Evolutionary conservation across 2,113 vertebrate genomes (phyloP).

Genomic region (Rutilus rutilus): DNA sequence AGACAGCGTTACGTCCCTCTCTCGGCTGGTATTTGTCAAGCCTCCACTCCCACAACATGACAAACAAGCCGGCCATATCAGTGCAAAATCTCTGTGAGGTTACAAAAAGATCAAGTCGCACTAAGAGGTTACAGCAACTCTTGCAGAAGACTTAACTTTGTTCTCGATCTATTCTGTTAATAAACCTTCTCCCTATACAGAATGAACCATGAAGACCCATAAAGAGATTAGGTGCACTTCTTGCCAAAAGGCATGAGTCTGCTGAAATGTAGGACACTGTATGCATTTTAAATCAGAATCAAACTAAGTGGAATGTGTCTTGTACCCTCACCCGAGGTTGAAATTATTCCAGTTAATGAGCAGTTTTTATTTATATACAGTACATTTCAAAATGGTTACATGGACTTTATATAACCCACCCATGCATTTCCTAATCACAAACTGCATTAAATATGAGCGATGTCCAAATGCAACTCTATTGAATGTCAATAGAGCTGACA

Average conservation of each 20-base stretch:
- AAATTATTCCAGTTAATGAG: not conserved
- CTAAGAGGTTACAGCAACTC: not conserved
- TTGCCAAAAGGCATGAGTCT: slow-evolving; percentile 27
- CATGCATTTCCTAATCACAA: not conserved
- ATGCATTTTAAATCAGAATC: slow-evolving; percentile 29
- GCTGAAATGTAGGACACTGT: slow-evolving; percentile 17
- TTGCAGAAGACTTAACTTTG: not conserved
- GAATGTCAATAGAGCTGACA: not conserved
- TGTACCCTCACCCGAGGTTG: not conserved
- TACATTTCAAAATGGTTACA: not conserved
- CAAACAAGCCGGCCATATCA: slow-evolving; percentile 2
- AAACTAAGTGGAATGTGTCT: not conserved
- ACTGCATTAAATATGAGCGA: not conserved
- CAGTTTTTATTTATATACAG: not conserved
- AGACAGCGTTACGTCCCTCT: slow-evolving; percentile 30
- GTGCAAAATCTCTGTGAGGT: not conserved
- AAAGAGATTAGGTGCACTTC: slow-evolving; percentile 33
- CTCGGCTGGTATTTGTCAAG: slow-evolving; percentile 7
- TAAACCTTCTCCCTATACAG: slow-evolving; percentile 9
- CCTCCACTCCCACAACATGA: slow-evolving; percentile 15
- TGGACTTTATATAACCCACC: not conserved
- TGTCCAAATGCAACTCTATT: not conserved
- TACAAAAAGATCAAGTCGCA: slow-evolving; percentile 2
- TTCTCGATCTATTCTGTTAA: slow-evolving; percentile 27
- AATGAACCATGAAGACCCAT: slow-evolving; percentile 34